Percentiles rank a stretch among this genome's conserved stretches.
Conservation (phyloP, 2,797 vertebrate species). For the Cyclura pinguis region DNA sequence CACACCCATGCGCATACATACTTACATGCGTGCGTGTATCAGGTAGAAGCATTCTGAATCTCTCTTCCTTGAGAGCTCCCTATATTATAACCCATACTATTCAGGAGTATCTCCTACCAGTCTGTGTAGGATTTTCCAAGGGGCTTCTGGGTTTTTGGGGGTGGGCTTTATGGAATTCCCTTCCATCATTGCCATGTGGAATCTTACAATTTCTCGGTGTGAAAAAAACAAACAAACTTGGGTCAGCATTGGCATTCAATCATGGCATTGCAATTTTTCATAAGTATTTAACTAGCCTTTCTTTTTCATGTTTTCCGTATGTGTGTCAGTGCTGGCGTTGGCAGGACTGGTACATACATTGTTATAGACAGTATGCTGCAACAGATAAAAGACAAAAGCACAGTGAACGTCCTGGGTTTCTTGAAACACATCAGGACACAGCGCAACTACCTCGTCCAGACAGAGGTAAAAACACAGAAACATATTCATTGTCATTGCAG, state of each 20-base stretch:
- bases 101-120: background rate
- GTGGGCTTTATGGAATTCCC: background rate
- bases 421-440: slow-evolving; percentile 99
- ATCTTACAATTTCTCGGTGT: background rate
- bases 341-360: slow-evolving; percentile 99
- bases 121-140: background rate
- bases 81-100: background rate
- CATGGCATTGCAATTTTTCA: background rate
- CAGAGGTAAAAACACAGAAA: slow-evolving; percentile 86
- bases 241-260: background rate
- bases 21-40: no score
- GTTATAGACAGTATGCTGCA: slow-evolving; percentile 99
- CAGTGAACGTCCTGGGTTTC: slow-evolving; percentile 96
- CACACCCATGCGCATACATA: background rate
- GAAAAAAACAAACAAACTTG: background rate
- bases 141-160: background rate
- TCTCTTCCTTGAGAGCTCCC: background rate
- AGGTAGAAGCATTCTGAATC: background rate
- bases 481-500: slow-evolving; percentile 6
- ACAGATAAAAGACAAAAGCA: slow-evolving; percentile 99
- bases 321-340: slow-evolving; percentile 91
- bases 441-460: slow-evolving; percentile 99
- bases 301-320: slow-evolving; percentile 41
- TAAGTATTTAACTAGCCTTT: slow-evolving; percentile 17
- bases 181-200: background rate